Evolutionary conservation across 2,888 invertebrate species (phyloP).

Genomic region (Allophyes oxyacanthae): DNA sequence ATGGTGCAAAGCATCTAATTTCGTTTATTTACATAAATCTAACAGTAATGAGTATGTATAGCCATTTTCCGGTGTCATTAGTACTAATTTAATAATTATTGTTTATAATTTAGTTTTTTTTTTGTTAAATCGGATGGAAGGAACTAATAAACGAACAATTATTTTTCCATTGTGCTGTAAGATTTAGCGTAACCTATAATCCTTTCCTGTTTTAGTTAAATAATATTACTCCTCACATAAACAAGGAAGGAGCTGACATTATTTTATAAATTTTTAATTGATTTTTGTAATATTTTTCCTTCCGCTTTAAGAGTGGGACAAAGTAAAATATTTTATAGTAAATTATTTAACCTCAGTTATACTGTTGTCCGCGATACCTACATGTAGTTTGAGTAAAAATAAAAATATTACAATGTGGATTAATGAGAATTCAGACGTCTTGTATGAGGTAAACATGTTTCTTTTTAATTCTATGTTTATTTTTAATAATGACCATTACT

Average conservation of each 20-base stretch:
- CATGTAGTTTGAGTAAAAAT: constrained; percentile 27
- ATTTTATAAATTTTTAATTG: constrained; percentile 59
- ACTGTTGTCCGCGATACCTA: constrained; percentile 39
- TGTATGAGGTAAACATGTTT: constrained; percentile 63
- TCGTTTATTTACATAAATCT: no score
- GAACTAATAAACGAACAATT: neutral
- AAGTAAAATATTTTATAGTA: constrained; percentile 49
- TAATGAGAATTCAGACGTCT: constrained; percentile 59
- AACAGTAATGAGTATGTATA: no score
- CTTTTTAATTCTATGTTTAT: constrained; percentile 3
- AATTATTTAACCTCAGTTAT: constrained; percentile 51
- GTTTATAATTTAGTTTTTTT: no score
- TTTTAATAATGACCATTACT: no score
- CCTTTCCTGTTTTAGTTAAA: constrained; percentile 61
- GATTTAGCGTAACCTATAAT: constrained; percentile 19
- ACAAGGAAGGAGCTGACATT: constrained; percentile 62
- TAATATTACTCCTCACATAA: constrained; percentile 41
- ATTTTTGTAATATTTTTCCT: constrained; percentile 68
- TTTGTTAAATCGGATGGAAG: neutral
- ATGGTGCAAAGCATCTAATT: no score
- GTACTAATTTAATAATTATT: no score
- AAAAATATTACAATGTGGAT: constrained; percentile 60
- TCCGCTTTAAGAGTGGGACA: constrained; percentile 40
- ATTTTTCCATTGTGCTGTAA: constrained; percentile 1
- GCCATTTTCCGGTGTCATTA: no score